Conservation (phyloP, 2,113 vertebrate genomes). For the Passerina amoena region DNA sequence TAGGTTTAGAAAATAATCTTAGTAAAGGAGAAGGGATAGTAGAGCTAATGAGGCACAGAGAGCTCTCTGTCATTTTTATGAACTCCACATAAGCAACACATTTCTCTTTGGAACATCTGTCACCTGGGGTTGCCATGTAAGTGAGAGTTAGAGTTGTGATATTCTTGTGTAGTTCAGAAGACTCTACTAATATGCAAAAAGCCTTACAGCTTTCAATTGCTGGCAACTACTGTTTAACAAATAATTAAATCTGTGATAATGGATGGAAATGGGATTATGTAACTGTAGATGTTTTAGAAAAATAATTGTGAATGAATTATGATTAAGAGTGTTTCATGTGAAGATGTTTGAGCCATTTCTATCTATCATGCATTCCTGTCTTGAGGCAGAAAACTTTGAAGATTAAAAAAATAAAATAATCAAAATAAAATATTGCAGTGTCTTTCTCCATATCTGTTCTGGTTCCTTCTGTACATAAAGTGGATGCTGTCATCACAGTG, state of each 20-base stretch:
- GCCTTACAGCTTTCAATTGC: slow-evolving; percentile 74
- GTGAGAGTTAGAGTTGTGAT: slow-evolving; percentile 65
- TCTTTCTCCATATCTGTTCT: neutral
- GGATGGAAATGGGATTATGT: slow-evolving; percentile 77
- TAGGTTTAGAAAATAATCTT: slow-evolving; percentile 15
- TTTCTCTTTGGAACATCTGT: slow-evolving; percentile 52
- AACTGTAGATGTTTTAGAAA: slow-evolving; percentile 78
- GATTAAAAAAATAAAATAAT: slow-evolving; percentile 82
- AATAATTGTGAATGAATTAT: slow-evolving; percentile 84
- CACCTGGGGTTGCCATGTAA: slow-evolving; percentile 74
- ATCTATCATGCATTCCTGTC: slow-evolving; percentile 98
- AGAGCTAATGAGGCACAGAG: slow-evolving; percentile 4
- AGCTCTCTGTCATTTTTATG: slow-evolving; percentile 42
- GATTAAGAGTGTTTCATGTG: slow-evolving; percentile 87
- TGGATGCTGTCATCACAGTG: neutral
- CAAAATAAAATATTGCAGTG: slow-evolving; percentile 70
- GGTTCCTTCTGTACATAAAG: neutral
- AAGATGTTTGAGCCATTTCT: slow-evolving; percentile 96
- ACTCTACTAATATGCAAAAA: slow-evolving; percentile 79
- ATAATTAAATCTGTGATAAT: slow-evolving; percentile 81
- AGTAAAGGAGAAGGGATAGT: slow-evolving; percentile 30
- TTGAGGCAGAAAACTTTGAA: slow-evolving; percentile 90
- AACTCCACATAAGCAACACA: slow-evolving; percentile 56
- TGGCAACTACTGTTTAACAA: slow-evolving; percentile 82
- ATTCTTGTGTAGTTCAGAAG: slow-evolving; percentile 74